Evolutionary conservation across 2,888 invertebrate species (phyloP), one percentile per base, ranked within the genome.

Genomic region (Drosophila suboccidentalis): DNA sequence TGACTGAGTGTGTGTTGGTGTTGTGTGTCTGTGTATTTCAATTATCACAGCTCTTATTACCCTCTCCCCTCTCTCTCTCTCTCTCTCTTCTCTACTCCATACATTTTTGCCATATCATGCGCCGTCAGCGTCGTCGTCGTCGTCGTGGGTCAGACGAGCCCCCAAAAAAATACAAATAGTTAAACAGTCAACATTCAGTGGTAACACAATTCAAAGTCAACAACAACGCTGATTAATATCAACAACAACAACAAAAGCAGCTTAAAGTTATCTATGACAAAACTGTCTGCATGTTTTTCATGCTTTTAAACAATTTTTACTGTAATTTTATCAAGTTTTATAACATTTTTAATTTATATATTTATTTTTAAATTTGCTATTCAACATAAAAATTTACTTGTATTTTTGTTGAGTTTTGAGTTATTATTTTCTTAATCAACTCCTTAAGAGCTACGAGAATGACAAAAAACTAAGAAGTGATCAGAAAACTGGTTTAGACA

Each of bases 181-280:
- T 38, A 51, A 55, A 53, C 39, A 46, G 49, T 50, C 50, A 64
- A 64, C 58, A 64, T 10, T 17, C 34, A 32, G 8, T 63, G 60
- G 73, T 67, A 75, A 67, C 36, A 61, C 38, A 53, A 61, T 29
- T 63, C 73, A 73, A 58, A 58, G 78, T 67, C 60, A 59, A 73
- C 68, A 73, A 36, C 46, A 22, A 59, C 29, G 41, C 50, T 55
- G 62, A 73, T 60, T 49, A 54, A 53, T 22, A 36, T 54, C 8
- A 43, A 53, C 15, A 43, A n/a, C 11, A 41, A 15, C 19, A 39
- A 26, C 41, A 34, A 38, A 13, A 32, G 19, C 13, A 32, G 13
- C 41, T 9, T 3, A n/a, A 13, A 43, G 11, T 62, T 59, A 66
- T 43, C 64, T 75, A 34, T 58, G 60, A 46, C 60, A 13, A 59